A percentile compares a stretch with the other conserved stretches of the same genome.
Evolutionary conservation across 2,113 vertebrate genomes (phyloP).

Genomic region (Melospiza melodia): DNA sequence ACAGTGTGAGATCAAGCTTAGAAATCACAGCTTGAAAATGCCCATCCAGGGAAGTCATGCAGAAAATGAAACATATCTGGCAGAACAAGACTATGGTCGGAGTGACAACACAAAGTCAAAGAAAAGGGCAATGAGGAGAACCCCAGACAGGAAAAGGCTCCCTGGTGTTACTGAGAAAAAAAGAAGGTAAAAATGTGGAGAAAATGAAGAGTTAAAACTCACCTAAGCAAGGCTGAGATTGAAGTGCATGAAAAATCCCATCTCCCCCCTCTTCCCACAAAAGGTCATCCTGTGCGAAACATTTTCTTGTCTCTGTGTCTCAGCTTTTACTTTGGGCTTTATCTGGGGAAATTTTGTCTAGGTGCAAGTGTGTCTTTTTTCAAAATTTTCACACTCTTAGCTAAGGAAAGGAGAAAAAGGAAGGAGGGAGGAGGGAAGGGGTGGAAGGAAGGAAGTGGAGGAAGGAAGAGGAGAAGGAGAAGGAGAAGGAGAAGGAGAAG

Average conservation of each 20-base stretch:
- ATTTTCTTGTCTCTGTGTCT: not conserved
- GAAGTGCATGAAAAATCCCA: not conserved
- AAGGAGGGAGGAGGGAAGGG: no score
- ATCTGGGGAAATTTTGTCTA: not conserved
- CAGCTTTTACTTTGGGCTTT: conserved; percentile 20
- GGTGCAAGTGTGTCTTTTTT: not conserved
- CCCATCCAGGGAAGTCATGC: conserved; percentile 77
- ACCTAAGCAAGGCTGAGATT: conserved; percentile 5
- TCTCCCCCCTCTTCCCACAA: not conserved
- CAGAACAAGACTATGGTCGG: conserved; percentile 66
- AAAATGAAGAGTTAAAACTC: conserved; percentile 60
- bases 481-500: no score
- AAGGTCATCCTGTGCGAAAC: conserved; percentile 30
- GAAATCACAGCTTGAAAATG: conserved; percentile 81
- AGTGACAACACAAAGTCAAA: conserved; percentile 72
- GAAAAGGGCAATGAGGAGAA: conserved; percentile 66
- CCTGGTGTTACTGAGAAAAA: conserved; percentile 43
- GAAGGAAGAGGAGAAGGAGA: no score
- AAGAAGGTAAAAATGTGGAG: not conserved
- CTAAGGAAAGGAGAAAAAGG: not conserved
- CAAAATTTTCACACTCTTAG: not conserved
- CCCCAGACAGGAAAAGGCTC: conserved; percentile 33
- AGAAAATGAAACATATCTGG: conserved; percentile 79
- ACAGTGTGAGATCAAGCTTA: conserved; percentile 73
- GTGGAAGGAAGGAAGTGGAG: no score